phyloP scores from a whole-genome alignment of 1,140 invertebrate species.

The Trissolcus basalis region DNA sequence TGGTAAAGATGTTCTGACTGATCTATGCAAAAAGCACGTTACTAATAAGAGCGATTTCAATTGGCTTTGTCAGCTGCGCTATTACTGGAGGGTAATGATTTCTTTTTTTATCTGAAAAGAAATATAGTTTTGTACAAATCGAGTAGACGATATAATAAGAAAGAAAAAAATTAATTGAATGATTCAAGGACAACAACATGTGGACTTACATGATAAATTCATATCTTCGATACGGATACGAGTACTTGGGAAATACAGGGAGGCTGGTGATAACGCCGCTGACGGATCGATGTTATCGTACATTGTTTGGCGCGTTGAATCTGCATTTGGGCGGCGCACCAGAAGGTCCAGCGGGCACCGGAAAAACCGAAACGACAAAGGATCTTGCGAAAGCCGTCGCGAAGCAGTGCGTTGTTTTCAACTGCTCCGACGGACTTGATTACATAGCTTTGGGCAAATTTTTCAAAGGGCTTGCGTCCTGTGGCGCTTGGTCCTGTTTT shows the following conservation, averaged over 20 bases:
- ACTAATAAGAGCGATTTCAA: constrained; percentile 88
- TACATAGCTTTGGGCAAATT: constrained; percentile 97
- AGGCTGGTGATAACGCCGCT: constrained; percentile 93
- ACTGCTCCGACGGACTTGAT: constrained; percentile 95
- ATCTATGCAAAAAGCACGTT: constrained; percentile 83
- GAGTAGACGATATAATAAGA: neutral
- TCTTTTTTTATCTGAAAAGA: constrained; percentile 4
- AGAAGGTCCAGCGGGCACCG: constrained; percentile 95
- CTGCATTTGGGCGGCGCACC: constrained; percentile 91
- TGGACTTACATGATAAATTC: constrained; percentile 93
- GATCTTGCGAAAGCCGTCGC: constrained; percentile 97
- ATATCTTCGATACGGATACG: constrained; percentile 92
- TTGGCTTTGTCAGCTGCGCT: constrained; percentile 93
- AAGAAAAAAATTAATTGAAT: neutral
- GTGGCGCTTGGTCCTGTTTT: constrained; percentile 98
- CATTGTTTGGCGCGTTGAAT: constrained; percentile 93
- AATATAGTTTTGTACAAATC: no score
- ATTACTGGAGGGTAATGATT: constrained; percentile 90
- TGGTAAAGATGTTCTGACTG: constrained; percentile 88
- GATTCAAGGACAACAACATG: constrained; percentile 78
- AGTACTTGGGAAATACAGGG: constrained; percentile 94
- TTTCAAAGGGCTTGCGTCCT: constrained; percentile 96
- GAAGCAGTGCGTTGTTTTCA: constrained; percentile 97
- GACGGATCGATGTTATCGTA: constrained; percentile 95
- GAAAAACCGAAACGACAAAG: constrained; percentile 97